These are phyloP conservation scores for Tautogolabrus adspersus DNA, from an alignment of 2,113 vertebrate genomes.

Conservation along the genomic window DNA sequence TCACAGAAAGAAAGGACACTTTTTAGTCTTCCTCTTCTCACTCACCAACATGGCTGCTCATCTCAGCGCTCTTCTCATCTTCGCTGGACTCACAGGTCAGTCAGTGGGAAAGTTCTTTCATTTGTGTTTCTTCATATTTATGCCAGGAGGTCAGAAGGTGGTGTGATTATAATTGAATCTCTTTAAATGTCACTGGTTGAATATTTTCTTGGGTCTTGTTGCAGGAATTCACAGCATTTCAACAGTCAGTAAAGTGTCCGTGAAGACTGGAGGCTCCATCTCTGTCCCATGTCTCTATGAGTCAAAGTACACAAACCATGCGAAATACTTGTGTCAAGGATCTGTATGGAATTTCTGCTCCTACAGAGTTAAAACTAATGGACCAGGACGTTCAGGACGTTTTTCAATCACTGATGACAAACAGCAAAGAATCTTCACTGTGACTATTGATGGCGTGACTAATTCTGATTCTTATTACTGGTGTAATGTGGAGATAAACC, in stretches of 20 bases:
- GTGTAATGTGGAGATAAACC: constrained; percentile 47
- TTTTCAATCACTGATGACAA: constrained; percentile 61
- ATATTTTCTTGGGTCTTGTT: background rate
- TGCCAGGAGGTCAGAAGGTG: too few relatives aligned
- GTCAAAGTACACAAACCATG: background rate
- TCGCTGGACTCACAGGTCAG: constrained; percentile 55
- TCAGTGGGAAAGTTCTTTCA: background rate
- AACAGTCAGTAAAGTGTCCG: constrained; percentile 46
- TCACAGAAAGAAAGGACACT: background rate
- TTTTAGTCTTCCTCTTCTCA: background rate
- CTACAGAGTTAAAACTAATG: constrained; percentile 12
- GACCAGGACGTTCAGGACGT: background rate
- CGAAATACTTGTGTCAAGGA: constrained; percentile 65
- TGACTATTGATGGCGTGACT: constrained; percentile 26
- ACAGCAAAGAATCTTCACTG: constrained; percentile 37
- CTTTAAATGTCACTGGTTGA: background rate
- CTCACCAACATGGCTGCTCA: constrained; percentile 15
- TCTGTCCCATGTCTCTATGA: constrained; percentile 64
- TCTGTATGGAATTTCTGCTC: fast-evolving
- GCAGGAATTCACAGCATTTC: constrained; percentile 43
- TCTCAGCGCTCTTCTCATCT: constrained; percentile 33
- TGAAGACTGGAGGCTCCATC: constrained; percentile 38
- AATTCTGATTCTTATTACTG: background rate
- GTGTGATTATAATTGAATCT: background rate
- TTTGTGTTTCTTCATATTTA: background rate